Conservation (phyloP, 2,797 vertebrate species). For the Melanotaenia maccullochi region DNA sequence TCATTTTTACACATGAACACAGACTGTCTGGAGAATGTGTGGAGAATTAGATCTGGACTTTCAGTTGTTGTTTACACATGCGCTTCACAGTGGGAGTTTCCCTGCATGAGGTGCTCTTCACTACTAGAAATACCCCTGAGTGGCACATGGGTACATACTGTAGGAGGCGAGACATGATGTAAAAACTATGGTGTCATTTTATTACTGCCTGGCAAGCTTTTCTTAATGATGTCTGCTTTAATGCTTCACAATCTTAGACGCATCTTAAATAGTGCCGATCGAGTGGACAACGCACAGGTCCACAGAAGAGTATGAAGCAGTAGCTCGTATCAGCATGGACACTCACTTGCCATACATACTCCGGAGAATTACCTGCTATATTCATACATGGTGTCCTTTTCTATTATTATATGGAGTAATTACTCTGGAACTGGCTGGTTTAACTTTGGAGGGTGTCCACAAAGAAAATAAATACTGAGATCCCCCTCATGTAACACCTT, state of each 20-base stretch:
- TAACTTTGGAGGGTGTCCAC: not conserved
- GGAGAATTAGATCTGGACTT: not conserved
- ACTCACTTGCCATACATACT: not conserved
- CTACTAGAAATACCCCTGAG: not conserved
- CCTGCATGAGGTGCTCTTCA: not conserved
- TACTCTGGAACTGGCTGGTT: not conserved
- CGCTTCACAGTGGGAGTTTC: not conserved
- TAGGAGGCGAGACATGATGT: not conserved
- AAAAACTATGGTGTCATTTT: not conserved
- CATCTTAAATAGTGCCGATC: not conserved
- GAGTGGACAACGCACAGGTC: not conserved
- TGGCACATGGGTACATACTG: not conserved
- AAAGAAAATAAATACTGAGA: not conserved
- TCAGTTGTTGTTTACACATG: not conserved
- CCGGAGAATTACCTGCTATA: not conserved
- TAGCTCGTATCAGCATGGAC: not conserved
- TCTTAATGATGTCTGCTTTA: not conserved
- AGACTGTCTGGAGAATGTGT: not conserved
- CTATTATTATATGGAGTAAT: not conserved
- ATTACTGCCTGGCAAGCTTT: not conserved
- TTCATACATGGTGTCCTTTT: not conserved
- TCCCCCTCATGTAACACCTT: not conserved
- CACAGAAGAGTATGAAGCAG: not conserved
- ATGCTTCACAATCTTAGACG: not conserved
- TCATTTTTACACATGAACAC: not conserved